Evolutionary conservation across 1,140 invertebrate species (phyloP).

Genomic region (Chironomus tepperi): DNA sequence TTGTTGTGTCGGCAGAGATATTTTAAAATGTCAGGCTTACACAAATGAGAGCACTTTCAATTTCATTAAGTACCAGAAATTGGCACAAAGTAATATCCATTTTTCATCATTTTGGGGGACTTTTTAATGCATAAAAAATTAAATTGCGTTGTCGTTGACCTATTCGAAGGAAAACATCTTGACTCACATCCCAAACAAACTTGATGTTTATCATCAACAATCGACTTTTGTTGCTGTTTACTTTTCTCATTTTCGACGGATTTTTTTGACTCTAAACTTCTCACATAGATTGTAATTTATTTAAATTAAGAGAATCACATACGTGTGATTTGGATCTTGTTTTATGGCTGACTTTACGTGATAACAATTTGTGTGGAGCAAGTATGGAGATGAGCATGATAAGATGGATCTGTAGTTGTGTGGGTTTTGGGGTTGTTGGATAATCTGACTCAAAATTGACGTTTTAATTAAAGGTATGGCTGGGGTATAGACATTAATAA

Average conservation of each 20-base stretch:
- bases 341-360: too few species aligned
- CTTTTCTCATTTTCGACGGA: background rate
- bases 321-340: background rate
- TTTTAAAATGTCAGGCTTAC: background rate
- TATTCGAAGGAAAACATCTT: background rate
- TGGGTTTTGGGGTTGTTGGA: too few species aligned
- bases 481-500: too few species aligned
- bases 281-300: background rate
- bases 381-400: too few species aligned
- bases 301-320: background rate
- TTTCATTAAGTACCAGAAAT: background rate
- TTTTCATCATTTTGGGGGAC: background rate
- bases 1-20: background rate
- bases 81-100: background rate
- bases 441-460: too few species aligned
- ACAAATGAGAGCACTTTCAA: background rate
- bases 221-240: background rate
- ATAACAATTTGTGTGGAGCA: too few species aligned
- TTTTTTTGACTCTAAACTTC: background rate
- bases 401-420: too few species aligned
- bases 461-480: too few species aligned
- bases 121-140: background rate
- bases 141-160: background rate
- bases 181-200: background rate
- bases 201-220: background rate